These are phyloP conservation scores for Pemphigus obesinymphae DNA, from an alignment of 1,140 invertebrate species.

Conservation along the genomic window DNA sequence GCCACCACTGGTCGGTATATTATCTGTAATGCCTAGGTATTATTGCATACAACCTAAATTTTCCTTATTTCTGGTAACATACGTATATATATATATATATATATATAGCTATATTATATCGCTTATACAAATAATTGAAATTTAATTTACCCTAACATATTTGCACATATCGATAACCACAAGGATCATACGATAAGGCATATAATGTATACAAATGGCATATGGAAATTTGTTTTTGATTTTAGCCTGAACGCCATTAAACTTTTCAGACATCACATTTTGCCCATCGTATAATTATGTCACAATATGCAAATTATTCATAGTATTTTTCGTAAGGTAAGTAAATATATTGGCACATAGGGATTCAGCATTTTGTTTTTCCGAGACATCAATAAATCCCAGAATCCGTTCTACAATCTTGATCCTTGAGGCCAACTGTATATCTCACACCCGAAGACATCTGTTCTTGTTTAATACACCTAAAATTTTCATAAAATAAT, in stretches of 20 bases:
- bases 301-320: neutral
- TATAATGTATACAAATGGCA: neutral
- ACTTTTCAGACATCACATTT: conserved; percentile 5
- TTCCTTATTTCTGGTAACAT: too few relatives aligned
- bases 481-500: neutral
- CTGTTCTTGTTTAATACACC: neutral
- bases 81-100: too few relatives aligned
- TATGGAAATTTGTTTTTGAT: neutral
- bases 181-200: neutral
- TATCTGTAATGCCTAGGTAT: too few relatives aligned
- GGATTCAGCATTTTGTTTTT: neutral
- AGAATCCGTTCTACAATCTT: neutral
- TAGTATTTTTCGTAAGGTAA: neutral
- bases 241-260: conserved; percentile 17
- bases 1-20: too few relatives aligned
- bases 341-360: neutral
- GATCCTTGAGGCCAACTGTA: neutral
- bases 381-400: neutral
- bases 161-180: neutral
- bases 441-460: neutral
- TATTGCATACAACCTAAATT: too few relatives aligned
- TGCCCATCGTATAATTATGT: neutral
- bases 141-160: neutral
- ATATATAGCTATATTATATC: too few relatives aligned
- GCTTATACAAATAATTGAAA: too few relatives aligned